phyloP scores from a whole-genome alignment of 1,140 invertebrate genomes.

The Trichonephila inaurata region DNA sequence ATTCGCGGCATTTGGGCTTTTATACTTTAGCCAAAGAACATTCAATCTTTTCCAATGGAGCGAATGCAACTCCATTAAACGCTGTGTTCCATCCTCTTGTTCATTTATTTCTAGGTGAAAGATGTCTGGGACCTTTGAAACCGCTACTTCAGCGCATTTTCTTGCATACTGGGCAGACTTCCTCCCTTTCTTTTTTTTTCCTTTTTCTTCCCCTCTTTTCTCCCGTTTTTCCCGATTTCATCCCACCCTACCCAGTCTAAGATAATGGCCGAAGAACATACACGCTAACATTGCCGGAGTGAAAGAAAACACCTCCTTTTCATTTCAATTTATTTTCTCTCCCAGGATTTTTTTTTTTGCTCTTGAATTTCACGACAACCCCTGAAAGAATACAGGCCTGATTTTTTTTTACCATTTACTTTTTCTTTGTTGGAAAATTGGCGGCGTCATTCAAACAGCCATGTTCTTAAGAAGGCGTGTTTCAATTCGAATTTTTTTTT shows the following conservation, averaged over 20 bases:
- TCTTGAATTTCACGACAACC: constrained; percentile 34
- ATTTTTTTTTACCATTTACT: background rate
- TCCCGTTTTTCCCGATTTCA: background rate
- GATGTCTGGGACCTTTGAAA: constrained; percentile 1
- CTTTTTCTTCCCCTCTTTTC: background rate
- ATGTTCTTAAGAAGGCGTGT: constrained; percentile 46
- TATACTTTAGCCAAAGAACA: background rate
- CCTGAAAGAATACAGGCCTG: background rate
- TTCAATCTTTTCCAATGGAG: constrained; percentile 55
- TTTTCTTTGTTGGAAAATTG: constrained; percentile 50
- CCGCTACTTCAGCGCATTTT: constrained; percentile 54
- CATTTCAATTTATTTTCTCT: constrained; percentile 60
- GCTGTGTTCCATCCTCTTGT: background rate
- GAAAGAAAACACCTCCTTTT: constrained; percentile 61
- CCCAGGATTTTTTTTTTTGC: background rate
- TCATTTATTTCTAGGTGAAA: constrained; percentile 66
- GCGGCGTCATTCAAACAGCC: constrained; percentile 53
- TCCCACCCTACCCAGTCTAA: background rate
- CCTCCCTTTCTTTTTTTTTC: background rate
- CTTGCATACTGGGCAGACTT: constrained; percentile 36
- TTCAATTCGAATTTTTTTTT: constrained; percentile 14
- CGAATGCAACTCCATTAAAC: constrained; percentile 33
- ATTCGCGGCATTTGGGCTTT: background rate
- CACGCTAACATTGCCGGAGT: background rate
- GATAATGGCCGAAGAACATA: constrained; percentile 53